Evolutionary conservation across 2,888 invertebrate species (phyloP), one percentile per base, ranked within the genome.

Genomic region (Latrodectus hesperus): DNA sequence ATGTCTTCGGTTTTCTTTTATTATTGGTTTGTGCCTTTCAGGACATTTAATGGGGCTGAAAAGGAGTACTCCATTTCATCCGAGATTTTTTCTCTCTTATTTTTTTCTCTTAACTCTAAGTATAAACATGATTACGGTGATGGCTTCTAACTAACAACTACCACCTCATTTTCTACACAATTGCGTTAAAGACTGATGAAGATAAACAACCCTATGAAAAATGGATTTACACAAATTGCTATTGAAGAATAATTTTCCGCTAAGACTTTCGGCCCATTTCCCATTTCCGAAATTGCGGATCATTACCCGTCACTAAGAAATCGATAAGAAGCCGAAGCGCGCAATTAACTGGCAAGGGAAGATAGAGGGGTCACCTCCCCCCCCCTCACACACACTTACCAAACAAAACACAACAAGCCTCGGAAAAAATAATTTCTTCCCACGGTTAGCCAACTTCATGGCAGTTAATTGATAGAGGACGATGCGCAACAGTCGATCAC

Each of bases 401-500:
- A 26, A 55, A 55, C 74, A 60, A 38, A 60, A 60, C 60, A 60
- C 12, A 60, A 60, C n/a, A n/a, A n/a, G n/a, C n/a, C 11, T 67
- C 78, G 55, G n/a, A 38, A 74, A 80, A 65, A 72, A 60, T 85
- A 64, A 76, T 80, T 86, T 73, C 76, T 87, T 81, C 86, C 86
- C 86, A 86, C 81, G 81, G 51, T 72, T 55, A 26, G 70, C 71
- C 51, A 71, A 83, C 64, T 64, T 83, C 64, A 79, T 73, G 70
- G 64, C 78, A 75, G 49, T 86, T 86, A 80, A 86, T 86, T 80
- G 85, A 86, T 79, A 52, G 78, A n/a, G n/a, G n/a, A 70, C 68
- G 53, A 78, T 17, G 70, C 22, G 22, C 86, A 73, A 72, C 86
- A 67, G 86, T 87, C 86, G 86, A 87, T 87, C 86, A 87, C 86